Evolutionary conservation across 1,140 invertebrate genomes (phyloP), one percentile per base, ranked within the genome.

Genomic region (Drosophila santomea): DNA sequence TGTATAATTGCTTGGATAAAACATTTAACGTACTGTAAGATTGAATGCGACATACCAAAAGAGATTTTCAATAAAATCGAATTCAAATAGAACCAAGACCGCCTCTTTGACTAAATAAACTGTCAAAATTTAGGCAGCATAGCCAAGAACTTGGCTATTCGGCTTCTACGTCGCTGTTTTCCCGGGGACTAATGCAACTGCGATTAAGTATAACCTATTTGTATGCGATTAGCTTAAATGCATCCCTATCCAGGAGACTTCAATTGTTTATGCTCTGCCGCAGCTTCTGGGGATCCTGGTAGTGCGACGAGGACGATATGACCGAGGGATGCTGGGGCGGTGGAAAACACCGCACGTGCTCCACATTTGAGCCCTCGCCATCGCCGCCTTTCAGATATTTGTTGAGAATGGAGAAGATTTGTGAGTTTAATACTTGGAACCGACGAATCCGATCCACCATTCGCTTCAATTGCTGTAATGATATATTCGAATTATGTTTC

Each of bases 391-490:
- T 97, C 38, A 99, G 94, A 93, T 98, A 99, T 92, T 99, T 99
- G 93, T 98, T 98, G 32, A 99, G 94, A 44, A 98, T 97, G 17
- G 98, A 97, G 94, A 99, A 99, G 66, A 99, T 99, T 94, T 99
- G 98, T 50, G 98, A 99, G 93, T 99, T 99, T 44, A 99, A 94
- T 63, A 99, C 98, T 94, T 99, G 98, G 93, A 99, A 99, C 60
- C 98, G 95, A 55, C 98, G 95, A 80, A 99, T 99, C 74, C 99
- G 95, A 93, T 99, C 98, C 50, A 99, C 98, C 97, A 99, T 99
- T 62, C 97, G 95, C 91, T 99, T 99, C 76, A 99, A 93, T 80
- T 97, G 96, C 98, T 99, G 51, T 12, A 57, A 56, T 1, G 36
- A 91, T 25, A 94, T 4, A 94, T 28, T 25, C 74, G 69, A 67